Base-by-base conservation (phyloP, 2,888 invertebrate genomes). In the Acleris laterana region DNA sequence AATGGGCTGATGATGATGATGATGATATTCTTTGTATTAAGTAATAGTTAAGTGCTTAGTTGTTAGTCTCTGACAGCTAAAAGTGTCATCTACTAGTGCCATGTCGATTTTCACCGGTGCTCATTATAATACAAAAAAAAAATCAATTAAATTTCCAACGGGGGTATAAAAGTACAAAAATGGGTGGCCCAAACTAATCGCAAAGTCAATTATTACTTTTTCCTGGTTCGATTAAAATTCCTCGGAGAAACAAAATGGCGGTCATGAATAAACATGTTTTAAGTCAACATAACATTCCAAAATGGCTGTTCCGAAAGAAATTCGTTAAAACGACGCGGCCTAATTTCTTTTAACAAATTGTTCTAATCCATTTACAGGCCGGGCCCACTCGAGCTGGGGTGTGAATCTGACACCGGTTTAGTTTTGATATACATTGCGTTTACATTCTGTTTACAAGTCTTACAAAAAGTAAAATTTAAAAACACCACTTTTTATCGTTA, bases 321-420 rank as follows among this genome's bases (percentile, higher is more conserved):
- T 77, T 77, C 73, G 71, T 76, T 74, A 71, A 72, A 72, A 70
- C 73, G 74, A 63, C 64, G 70, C 71, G 78, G 71, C 79, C 83
- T 79, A 80, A 83, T 83, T 85, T 84, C 79, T 81, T 78, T 76
- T 78, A 81, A 84, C 79, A 81, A 85, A 82, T 82, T 81, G 81
- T 80, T 79, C 77, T 83, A 84, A 85, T 85, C 82, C 82, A 85
- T 84, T 85, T 83, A 81, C 76, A 72, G 80, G 76, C 76, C 78
- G 46, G 64, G 53, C 74, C 73, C 77, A 84, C 82, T 82, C 81
- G 80, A 75, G 63, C 46, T 19, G 46, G n/a, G 60, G 57, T 48
- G 57, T 38, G 61, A 32, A 22, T 50, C 48, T 48, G 48, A 48
- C 19, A 38, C 42, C 19, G 49, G 25, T 38, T 22, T 38, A 9